Evolutionary conservation across 2,888 invertebrate genomes (phyloP), one percentile per base, ranked within the genome.

Genomic region (Tricholauxania praeusta): DNA sequence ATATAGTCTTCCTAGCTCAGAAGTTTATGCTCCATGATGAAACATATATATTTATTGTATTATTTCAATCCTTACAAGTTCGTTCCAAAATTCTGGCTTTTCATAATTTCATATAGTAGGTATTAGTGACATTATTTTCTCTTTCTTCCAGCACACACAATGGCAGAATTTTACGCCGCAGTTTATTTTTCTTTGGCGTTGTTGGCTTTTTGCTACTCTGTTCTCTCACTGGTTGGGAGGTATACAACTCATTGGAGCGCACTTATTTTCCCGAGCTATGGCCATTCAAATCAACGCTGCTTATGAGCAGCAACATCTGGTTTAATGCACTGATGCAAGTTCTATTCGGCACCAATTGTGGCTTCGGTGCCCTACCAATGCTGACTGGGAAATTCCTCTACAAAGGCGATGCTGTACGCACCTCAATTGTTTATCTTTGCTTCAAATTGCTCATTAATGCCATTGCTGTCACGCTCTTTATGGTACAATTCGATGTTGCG

Each of bases 331-430:
- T 88, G 8, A 82, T 87, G 73, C 88, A 88, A 81, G 87, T 88
- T 10, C 80, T 87, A 22, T 87, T 85, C 76, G 84, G 87, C 39
- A 83, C 87, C 0, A 87, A 86, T 74, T 87, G 87, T 72, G 88
- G 88, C 22, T 84, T 86, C 60, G 88, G 88, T 17, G 82, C 84
- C 3, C 75, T 88, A 66, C 86, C 88, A 15, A 86, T 87, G 77
- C 68, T 88, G n/a, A 87, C 88, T 1, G 88, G 88, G 6, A 88
- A 87, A 78, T 87, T 87, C 76, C 81, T 88, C 32, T 87, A 88
- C 75, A 88, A 88, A 78, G 86, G 87, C 39, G 88, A 88, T 74
- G 87, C 88, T 1, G 87, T 87, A 47, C 80, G 87, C 66, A 88
- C 88, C 19, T 86, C 88, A 0, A 79, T 86, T 52, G 84, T 87